These are phyloP conservation scores for Drosophila fuyamai DNA, from an alignment of 1,140 invertebrate species.

Conservation along the genomic window DNA sequence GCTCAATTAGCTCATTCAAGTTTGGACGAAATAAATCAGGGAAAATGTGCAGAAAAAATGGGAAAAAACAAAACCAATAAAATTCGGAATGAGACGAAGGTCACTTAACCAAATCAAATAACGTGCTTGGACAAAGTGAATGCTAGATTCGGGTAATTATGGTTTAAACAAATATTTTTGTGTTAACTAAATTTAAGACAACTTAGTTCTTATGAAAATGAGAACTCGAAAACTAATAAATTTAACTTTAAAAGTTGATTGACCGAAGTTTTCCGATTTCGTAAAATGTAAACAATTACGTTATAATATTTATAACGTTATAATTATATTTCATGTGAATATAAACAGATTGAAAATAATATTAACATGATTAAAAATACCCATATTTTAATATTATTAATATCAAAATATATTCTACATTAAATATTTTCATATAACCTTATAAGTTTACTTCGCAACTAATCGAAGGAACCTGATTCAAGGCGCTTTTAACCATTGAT, in stretches of 20 bases:
- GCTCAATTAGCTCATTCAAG: constrained; percentile 53
- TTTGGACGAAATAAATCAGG: constrained; percentile 9
- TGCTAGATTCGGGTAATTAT: constrained; percentile 31
- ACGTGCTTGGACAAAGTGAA: constrained; percentile 23
- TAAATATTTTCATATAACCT: too few relatives aligned
- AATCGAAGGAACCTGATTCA: constrained; percentile 3
- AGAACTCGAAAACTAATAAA: too few relatives aligned
- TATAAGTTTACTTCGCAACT: background rate
- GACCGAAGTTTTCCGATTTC: too few relatives aligned
- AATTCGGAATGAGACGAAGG: constrained; percentile 22
- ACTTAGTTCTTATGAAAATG: background rate
- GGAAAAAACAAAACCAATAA: background rate
- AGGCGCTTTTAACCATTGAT: too few relatives aligned
- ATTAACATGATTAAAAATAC: too few relatives aligned
- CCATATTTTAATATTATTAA: too few relatives aligned
- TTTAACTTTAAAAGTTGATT: too few relatives aligned
- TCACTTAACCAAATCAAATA: constrained; percentile 20
- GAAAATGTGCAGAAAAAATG: constrained; percentile 16
- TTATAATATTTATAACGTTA: too few relatives aligned
- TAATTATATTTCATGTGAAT: too few relatives aligned
- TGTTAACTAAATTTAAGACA: constrained; percentile 3
- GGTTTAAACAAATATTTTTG: constrained; percentile 11
- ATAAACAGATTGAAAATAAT: too few relatives aligned
- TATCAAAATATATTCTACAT: too few relatives aligned
- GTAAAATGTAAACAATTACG: too few relatives aligned